phyloP scores from a whole-genome alignment of 2,888 invertebrate genomes.

The Melieria omissa region DNA sequence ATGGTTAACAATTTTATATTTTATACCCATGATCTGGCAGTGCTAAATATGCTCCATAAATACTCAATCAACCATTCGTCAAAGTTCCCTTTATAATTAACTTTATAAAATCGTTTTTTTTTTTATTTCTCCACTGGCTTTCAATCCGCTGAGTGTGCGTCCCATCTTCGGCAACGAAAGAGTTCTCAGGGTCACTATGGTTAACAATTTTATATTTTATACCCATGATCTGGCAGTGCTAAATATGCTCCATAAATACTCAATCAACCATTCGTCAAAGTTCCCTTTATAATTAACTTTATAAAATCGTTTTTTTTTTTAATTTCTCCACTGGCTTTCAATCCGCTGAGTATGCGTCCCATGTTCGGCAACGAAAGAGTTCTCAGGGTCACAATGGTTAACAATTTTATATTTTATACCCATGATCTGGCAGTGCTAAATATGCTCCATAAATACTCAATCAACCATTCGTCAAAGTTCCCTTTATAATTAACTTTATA shows the following conservation, averaged over 20 bases:
- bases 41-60: no score
- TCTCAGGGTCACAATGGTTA: not conserved
- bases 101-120: no score
- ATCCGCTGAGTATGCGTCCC: not conserved
- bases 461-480: no score
- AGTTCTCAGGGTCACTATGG: not conserved
- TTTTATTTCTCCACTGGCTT: not conserved
- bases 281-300: no score
- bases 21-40: not conserved
- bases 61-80: no score
- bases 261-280: no score
- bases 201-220: not conserved
- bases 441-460: no score
- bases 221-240: not conserved
- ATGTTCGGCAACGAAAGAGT: not conserved
- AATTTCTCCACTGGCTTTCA: not conserved
- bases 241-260: no score
- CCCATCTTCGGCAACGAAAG: not conserved
- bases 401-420: not conserved
- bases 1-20: not conserved
- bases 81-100: no score
- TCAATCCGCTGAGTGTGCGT: conserved; percentile 1
- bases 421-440: not conserved
- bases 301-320: no score
- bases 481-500: no score